Evolutionary conservation across 2,113 vertebrate genomes (phyloP).

Genomic region (Ranitomeya variabilis): DNA sequence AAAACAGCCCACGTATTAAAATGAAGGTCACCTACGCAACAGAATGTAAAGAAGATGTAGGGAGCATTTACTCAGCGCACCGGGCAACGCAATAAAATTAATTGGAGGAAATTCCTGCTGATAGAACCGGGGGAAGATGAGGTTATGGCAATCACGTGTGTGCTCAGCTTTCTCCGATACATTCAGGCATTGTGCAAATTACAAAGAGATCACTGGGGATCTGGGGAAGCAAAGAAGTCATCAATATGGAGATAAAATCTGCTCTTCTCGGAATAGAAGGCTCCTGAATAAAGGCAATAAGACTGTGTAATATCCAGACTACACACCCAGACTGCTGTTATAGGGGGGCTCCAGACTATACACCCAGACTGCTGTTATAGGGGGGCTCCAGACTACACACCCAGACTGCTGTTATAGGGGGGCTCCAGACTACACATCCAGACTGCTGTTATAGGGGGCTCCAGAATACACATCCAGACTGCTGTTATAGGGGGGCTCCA

Average conservation of each 20-base stretch:
- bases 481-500: too few relatives aligned
- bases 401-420: too few relatives aligned
- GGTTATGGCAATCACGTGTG: not conserved
- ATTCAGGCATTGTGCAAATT: not conserved
- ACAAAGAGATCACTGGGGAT: not conserved
- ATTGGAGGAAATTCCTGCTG: slow-evolving; percentile 30
- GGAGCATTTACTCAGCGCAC: not conserved
- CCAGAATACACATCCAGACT: too few relatives aligned
- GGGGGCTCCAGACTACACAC: too few relatives aligned
- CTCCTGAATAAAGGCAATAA: too few relatives aligned
- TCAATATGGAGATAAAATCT: not conserved
- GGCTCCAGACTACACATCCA: too few relatives aligned
- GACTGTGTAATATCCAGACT: not conserved
- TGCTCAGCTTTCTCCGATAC: not conserved
- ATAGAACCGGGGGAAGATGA: slow-evolving; percentile 9
- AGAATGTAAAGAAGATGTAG: slow-evolving; percentile 26
- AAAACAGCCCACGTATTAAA: slow-evolving; percentile 39
- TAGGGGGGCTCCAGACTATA: too few relatives aligned
- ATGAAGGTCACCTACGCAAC: slow-evolving; percentile 43
- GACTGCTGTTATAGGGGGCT: too few relatives aligned
- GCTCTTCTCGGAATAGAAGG: too few relatives aligned
- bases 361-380: too few relatives aligned
- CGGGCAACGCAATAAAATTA: slow-evolving; percentile 7
- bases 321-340: not conserved
- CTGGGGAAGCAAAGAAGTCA: not conserved